Percentiles rank a stretch among this genome's conserved stretches.
These are phyloP conservation scores for Leistus spinibarbis DNA, from an alignment of 2,888 invertebrate species.

Conservation along the genomic window DNA sequence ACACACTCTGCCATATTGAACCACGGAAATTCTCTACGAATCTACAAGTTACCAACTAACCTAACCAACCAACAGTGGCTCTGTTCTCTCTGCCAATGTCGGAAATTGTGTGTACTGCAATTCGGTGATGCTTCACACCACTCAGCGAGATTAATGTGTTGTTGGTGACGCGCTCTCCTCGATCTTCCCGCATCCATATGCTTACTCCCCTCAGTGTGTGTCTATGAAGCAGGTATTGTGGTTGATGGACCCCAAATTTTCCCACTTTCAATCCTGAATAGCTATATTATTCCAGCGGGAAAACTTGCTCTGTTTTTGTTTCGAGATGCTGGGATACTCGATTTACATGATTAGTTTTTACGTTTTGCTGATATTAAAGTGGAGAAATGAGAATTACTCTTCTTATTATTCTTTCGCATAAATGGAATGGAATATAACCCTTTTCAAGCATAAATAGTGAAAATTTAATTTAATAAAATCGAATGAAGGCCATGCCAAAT, in stretches of 20 bases:
- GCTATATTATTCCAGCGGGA: neutral
- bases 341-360: neutral
- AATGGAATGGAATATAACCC: too few relatives aligned
- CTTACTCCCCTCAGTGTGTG: neutral
- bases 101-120: constrained; percentile 32
- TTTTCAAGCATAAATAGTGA: too few relatives aligned
- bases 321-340: neutral
- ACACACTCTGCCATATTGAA: constrained; percentile 25
- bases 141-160: constrained; percentile 39
- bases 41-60: constrained; percentile 35
- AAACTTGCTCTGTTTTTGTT: neutral
- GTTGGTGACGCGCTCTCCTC: neutral
- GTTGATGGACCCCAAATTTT: neutral
- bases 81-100: neutral
- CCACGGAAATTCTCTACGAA: constrained; percentile 35
- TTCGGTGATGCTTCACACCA: constrained; percentile 34
- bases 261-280: neutral
- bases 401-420: too few relatives aligned
- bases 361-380: too few relatives aligned
- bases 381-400: too few relatives aligned
- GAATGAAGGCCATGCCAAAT: too few relatives aligned
- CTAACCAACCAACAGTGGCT: neutral
- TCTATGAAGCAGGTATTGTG: neutral
- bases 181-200: neutral
- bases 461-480: too few relatives aligned